phyloP scores from a whole-genome alignment of 2,113 vertebrate genomes.

The Pimephales promelas region DNA sequence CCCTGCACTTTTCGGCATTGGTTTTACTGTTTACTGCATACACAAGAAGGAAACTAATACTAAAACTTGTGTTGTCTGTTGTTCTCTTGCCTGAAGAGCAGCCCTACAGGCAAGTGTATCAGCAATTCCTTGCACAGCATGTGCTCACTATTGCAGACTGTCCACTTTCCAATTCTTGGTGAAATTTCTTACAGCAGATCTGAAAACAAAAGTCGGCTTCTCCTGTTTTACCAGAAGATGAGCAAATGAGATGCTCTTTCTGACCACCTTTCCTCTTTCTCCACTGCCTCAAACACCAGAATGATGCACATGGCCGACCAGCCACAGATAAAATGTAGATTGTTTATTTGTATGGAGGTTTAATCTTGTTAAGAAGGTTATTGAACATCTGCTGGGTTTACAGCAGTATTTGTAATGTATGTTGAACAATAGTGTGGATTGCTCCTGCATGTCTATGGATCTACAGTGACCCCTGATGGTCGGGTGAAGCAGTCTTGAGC shows the following conservation, averaged over 20 bases:
- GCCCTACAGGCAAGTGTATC: slow-evolving; percentile 3
- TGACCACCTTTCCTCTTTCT: neutral
- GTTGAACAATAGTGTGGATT: slow-evolving; percentile 13
- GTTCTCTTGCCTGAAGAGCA: neutral
- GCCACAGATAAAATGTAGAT: slow-evolving; percentile 46
- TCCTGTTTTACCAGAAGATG: neutral
- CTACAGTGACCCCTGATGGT: slow-evolving; percentile 60
- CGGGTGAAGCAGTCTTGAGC: neutral
- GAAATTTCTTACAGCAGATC: neutral
- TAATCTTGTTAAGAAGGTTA: slow-evolving; percentile 51
- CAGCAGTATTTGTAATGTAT: slow-evolving; percentile 39
- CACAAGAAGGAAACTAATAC: slow-evolving; percentile 5
- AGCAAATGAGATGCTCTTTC: neutral
- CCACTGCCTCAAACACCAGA: neutral
- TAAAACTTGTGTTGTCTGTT: slow-evolving; percentile 6
- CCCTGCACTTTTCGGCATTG: neutral
- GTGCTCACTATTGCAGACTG: slow-evolving; percentile 21
- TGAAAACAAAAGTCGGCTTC: neutral
- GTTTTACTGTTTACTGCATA: neutral
- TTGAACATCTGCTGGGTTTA: slow-evolving; percentile 49
- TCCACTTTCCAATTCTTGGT: neutral
- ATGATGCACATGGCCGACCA: slow-evolving; percentile 46
- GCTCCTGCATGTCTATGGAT: slow-evolving; percentile 47
- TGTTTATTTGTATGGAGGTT: slow-evolving; percentile 52
- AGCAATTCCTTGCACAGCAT: slow-evolving; percentile 30